Conservation (phyloP, 2,888 invertebrate species). For the Acanthosepion esculentum region DNA sequence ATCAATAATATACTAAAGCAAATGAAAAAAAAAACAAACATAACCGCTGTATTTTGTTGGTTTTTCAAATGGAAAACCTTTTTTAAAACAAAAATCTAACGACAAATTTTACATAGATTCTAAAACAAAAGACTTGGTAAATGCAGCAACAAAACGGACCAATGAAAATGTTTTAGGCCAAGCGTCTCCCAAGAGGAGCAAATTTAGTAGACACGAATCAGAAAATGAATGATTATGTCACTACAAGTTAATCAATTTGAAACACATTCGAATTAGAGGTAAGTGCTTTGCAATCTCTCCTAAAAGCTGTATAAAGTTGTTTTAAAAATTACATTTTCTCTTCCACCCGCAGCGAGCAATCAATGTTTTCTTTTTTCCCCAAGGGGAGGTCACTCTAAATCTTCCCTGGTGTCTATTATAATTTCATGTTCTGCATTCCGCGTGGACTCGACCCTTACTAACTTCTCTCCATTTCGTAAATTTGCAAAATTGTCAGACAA, state of each 20-base stretch:
- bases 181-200: not conserved
- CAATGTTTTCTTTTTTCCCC: not conserved
- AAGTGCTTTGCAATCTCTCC: not conserved
- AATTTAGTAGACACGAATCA: not conserved
- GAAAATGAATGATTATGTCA: slow-evolving; percentile 8
- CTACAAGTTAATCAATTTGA: not conserved
- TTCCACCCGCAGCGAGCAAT: not conserved
- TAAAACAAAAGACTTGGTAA: too few species aligned
- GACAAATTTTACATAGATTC: too few species aligned
- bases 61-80: too few species aligned
- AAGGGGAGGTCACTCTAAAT: not conserved
- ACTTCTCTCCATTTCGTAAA: not conserved
- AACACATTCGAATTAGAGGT: slow-evolving; percentile 18
- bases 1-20: too few species aligned
- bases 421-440: not conserved
- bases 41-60: too few species aligned
- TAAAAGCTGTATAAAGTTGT: not conserved
- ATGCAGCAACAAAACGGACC: not conserved
- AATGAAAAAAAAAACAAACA: too few species aligned
- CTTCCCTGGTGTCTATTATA: not conserved
- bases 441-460: not conserved
- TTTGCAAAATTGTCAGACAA: not conserved
- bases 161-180: not conserved
- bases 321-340: not conserved
- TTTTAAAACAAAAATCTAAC: too few species aligned